Conservation (phyloP, 2,888 invertebrate species). For the Dusona sp. region DNA sequence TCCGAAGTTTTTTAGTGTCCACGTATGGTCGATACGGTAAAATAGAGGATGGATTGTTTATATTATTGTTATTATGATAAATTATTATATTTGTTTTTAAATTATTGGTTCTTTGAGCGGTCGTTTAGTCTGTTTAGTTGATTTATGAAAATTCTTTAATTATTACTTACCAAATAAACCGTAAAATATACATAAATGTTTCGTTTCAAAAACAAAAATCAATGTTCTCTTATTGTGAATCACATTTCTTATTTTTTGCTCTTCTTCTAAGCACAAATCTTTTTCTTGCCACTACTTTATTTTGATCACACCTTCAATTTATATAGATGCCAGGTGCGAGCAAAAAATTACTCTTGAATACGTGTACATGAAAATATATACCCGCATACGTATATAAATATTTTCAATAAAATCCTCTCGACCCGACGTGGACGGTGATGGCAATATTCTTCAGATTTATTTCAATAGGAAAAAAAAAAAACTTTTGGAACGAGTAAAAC, state of each 20-base stretch:
- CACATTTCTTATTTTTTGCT: background rate
- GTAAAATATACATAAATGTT: background rate
- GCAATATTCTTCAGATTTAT: slow-evolving; percentile 32
- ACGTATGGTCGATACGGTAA: background rate
- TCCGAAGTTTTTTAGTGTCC: background rate
- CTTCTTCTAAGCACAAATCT: background rate
- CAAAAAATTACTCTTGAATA: slow-evolving; percentile 11
- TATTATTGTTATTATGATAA: background rate
- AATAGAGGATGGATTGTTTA: background rate
- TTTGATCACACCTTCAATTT: slow-evolving; percentile 25
- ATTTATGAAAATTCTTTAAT: background rate
- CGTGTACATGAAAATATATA: background rate
- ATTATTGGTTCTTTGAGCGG: background rate
- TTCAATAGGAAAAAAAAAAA: slow-evolving; percentile 23
- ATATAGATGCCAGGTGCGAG: background rate
- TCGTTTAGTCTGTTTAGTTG: background rate
- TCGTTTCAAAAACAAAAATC: background rate
- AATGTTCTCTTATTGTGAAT: background rate
- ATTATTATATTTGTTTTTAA: background rate
- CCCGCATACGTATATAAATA: background rate
- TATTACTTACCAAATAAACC: background rate
- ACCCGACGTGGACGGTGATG: background rate
- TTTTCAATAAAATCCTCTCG: slow-evolving; percentile 32
- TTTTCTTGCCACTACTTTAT: background rate
- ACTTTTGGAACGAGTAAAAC: slow-evolving; percentile 5